phyloP scores from a whole-genome alignment of 53 echinoderm and acorn worm genomes.

The Holothuria leucospilota region DNA sequence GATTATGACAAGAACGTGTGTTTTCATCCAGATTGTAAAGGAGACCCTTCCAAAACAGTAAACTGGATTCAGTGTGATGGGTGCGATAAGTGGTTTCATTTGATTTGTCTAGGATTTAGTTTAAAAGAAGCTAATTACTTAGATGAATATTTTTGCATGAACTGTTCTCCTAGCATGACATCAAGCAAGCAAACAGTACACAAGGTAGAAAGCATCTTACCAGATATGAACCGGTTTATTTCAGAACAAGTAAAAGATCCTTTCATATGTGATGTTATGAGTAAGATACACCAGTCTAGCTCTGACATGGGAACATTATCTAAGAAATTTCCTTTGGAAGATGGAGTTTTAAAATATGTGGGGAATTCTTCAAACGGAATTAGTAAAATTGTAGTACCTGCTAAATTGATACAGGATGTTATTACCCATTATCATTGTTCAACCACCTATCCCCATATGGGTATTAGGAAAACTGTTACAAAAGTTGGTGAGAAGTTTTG shows the following conservation, averaged over 20 bases:
- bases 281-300: neutral
- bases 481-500: slow-evolving; percentile 22
- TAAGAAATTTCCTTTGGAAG: neutral
- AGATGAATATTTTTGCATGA: slow-evolving; percentile 1
- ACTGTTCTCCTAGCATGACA: neutral
- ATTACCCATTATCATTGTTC: too few relatives aligned
- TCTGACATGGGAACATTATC: neutral
- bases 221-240: slow-evolving; percentile 5
- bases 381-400: neutral
- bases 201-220: too few relatives aligned
- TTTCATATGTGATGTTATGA: neutral
- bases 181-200: too few relatives aligned
- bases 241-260: neutral
- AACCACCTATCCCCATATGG: slow-evolving; percentile 60
- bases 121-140: neutral
- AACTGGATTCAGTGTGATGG: slow-evolving; percentile 53
- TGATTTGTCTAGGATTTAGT: slow-evolving; percentile 21
- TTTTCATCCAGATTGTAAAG: neutral
- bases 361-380: neutral
- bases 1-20: neutral
- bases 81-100: too few relatives aligned
- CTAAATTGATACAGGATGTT: slow-evolving; percentile 25
- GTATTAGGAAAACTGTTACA: slow-evolving; percentile 61
- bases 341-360: neutral
- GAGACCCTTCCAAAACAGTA: neutral